phyloP scores from a whole-genome alignment of 1,140 invertebrate species.

The Zaprionus davidi region DNA sequence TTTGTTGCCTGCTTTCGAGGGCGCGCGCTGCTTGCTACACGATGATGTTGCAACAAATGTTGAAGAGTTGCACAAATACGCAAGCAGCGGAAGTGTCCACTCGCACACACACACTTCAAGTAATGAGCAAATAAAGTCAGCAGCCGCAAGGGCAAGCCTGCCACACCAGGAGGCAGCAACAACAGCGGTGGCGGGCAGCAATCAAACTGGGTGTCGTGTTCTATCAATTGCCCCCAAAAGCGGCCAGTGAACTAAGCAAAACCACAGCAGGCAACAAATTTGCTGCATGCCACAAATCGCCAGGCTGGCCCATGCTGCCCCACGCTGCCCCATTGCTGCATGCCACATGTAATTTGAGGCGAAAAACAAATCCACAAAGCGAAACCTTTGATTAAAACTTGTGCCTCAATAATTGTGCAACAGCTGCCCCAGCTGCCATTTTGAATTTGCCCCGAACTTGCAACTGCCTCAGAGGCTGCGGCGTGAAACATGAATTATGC shows the following conservation, averaged over 20 bases:
- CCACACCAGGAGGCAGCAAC: background rate
- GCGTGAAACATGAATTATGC: slow-evolving; percentile 77
- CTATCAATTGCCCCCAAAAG: slow-evolving; percentile 28
- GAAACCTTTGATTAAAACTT: slow-evolving; percentile 64
- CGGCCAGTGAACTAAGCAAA: slow-evolving; percentile 2
- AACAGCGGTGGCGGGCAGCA: slow-evolving; percentile 4
- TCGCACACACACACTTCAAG: slow-evolving; percentile 37
- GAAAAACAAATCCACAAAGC: slow-evolving; percentile 52
- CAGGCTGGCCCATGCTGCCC: background rate
- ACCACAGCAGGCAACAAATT: slow-evolving; percentile 24
- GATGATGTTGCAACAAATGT: background rate
- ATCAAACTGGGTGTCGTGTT: slow-evolving; percentile 37
- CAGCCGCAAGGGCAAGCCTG: slow-evolving; percentile 34
- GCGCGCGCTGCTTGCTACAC: background rate
- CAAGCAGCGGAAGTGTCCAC: slow-evolving; percentile 48
- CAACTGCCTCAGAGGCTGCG: slow-evolving; percentile 31
- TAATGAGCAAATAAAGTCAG: slow-evolving; percentile 64
- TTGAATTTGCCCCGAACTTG: slow-evolving; percentile 59
- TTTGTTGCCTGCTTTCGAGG: slow-evolving; percentile 38
- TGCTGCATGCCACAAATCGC: slow-evolving; percentile 54
- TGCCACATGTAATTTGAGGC: slow-evolving; percentile 39
- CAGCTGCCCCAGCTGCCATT: slow-evolving; percentile 59
- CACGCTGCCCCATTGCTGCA: slow-evolving; percentile 21
- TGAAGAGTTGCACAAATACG: slow-evolving; percentile 60
- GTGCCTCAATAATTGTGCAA: slow-evolving; percentile 55